These are phyloP conservation scores for Acridotheres tristis DNA, from an alignment of 2,797 vertebrate species.

Conservation along the genomic window DNA sequence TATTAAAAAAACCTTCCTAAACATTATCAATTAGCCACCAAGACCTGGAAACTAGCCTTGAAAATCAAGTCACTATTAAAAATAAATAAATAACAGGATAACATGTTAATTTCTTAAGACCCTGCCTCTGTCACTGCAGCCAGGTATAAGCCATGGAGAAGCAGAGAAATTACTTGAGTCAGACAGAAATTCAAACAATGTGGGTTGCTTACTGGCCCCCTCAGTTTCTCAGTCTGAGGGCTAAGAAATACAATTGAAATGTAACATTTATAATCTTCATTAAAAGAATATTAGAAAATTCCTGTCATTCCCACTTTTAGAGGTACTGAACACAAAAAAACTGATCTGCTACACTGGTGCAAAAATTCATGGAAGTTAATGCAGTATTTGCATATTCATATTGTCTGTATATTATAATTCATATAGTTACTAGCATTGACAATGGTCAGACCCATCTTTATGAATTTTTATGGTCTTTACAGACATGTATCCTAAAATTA, in stretches of 20 bases:
- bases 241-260: background rate
- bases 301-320: background rate
- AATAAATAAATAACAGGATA: background rate
- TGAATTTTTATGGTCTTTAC: background rate
- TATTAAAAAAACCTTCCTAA: background rate
- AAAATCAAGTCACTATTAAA: background rate
- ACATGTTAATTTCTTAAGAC: background rate
- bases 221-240: background rate
- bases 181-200: background rate
- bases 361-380: background rate
- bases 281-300: background rate
- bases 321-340: background rate
- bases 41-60: background rate
- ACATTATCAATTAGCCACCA: background rate
- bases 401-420: background rate
- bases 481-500: background rate
- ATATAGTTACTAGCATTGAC: background rate
- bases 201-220: fast-evolving
- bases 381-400: background rate
- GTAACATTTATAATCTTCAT: background rate
- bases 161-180: background rate
- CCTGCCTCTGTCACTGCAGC: background rate
- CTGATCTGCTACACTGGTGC: background rate
- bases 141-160: background rate
- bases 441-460: background rate